phyloP scores from a whole-genome alignment of 2,888 invertebrate genomes.

The Ditylenchus weischeri region DNA sequence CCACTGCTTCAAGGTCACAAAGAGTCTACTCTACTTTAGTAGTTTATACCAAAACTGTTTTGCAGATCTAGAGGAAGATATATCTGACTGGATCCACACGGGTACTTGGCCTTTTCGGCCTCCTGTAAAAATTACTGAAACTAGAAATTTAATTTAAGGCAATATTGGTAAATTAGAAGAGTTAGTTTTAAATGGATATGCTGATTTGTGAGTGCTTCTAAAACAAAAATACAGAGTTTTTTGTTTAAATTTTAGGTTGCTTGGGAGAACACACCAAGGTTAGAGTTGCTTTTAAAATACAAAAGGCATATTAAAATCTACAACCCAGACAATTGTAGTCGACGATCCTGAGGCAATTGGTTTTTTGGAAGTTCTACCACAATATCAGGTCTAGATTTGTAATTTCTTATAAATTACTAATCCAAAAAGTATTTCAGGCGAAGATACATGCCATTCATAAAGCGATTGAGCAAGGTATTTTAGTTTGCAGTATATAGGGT shows the following conservation, averaged over 20 bases:
- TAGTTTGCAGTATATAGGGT: too few relatives aligned
- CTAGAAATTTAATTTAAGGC: slow-evolving; percentile 53
- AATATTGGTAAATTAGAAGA: slow-evolving; percentile 86
- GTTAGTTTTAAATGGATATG: slow-evolving; percentile 82
- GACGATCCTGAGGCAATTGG: slow-evolving; percentile 64
- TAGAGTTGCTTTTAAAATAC: too few relatives aligned
- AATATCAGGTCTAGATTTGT: slow-evolving; percentile 67
- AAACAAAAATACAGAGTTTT: too few relatives aligned
- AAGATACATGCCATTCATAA: slow-evolving; percentile 60
- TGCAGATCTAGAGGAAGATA: slow-evolving; percentile 59
- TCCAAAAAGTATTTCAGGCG: slow-evolving; percentile 45
- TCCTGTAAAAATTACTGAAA: too few relatives aligned
- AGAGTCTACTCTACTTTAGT: background rate
- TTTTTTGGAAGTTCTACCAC: slow-evolving; percentile 83
- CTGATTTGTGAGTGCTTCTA: slow-evolving; percentile 66
- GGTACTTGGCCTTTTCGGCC: slow-evolving; percentile 46
- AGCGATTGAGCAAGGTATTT: slow-evolving; percentile 61
- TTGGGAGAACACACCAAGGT: slow-evolving; percentile 67
- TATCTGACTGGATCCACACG: slow-evolving; percentile 61
- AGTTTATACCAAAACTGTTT: background rate
- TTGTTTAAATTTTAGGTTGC: slow-evolving; percentile 55
- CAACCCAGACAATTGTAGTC: slow-evolving; percentile 19
- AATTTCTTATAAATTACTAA: slow-evolving; percentile 2
- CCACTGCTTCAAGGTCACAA: slow-evolving; percentile 54
- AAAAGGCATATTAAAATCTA: slow-evolving; percentile 1